phyloP scores from a whole-genome alignment of 2,113 vertebrate genomes.

The Holacanthus passer region DNA sequence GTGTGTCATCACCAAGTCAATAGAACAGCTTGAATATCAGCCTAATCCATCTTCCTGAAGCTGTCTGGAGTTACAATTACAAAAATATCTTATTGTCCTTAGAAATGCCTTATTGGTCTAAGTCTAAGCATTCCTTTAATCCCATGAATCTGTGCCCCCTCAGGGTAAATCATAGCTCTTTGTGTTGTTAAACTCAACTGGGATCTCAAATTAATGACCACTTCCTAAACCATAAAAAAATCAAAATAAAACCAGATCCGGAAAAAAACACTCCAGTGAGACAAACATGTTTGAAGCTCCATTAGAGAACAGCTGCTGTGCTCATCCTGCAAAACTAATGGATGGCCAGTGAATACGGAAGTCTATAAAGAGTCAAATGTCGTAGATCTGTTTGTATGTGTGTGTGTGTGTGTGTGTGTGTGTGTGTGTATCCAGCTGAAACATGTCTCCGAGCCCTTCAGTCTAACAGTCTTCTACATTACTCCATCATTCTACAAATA shows the following conservation, averaged over 20 bases:
- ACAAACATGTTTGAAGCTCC: slow-evolving; percentile 35
- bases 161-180: slow-evolving; percentile 46
- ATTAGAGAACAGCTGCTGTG: slow-evolving; percentile 9
- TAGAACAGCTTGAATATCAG: neutral
- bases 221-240: slow-evolving; percentile 61
- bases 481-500: slow-evolving; percentile 86
- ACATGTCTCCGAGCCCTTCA: slow-evolving; percentile 28
- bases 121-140: slow-evolving; percentile 34
- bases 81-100: slow-evolving; percentile 25
- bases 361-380: slow-evolving; percentile 13
- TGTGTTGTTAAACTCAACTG: slow-evolving; percentile 50
- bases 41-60: slow-evolving; percentile 28
- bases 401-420: neutral
- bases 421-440: slow-evolving; percentile 41
- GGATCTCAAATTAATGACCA: slow-evolving; percentile 66
- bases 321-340: slow-evolving; percentile 10
- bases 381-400: neutral
- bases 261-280: slow-evolving; percentile 48
- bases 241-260: slow-evolving; percentile 37
- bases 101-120: slow-evolving; percentile 5
- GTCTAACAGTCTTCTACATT: slow-evolving; percentile 53
- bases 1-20: neutral
- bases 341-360: neutral
- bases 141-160: slow-evolving; percentile 24
- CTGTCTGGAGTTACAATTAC: slow-evolving; percentile 1